Evolutionary conservation across 2,888 invertebrate species (phyloP).

Genomic region (Acanthosoma haemorrhoidale): DNA sequence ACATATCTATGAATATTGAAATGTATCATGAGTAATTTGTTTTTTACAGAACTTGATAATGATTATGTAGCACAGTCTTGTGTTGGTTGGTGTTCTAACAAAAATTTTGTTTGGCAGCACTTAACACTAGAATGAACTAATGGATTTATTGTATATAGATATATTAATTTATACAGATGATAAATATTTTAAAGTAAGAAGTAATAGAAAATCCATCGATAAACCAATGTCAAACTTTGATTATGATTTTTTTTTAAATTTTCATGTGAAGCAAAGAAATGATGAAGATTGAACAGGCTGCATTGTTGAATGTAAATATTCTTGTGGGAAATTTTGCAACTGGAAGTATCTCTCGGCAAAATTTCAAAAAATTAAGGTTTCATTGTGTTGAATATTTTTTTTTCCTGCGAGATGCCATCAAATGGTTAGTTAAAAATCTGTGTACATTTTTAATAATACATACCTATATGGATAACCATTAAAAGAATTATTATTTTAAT

Average conservation of each 20-base stretch:
- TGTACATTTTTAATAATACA: background rate
- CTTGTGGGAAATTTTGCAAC: constrained; percentile 22
- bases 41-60: too few relatives aligned
- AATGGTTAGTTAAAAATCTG: constrained; percentile 31
- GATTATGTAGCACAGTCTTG: too few relatives aligned
- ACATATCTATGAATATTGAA: too few relatives aligned
- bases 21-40: too few relatives aligned
- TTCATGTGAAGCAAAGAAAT: constrained; percentile 33
- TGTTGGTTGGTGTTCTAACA: too few relatives aligned
- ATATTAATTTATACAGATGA: too few relatives aligned
- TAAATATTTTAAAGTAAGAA: too few relatives aligned
- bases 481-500: background rate
- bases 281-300: constrained; percentile 28
- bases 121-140: too few relatives aligned
- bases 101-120: too few relatives aligned
- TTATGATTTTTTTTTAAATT: background rate
- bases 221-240: too few relatives aligned
- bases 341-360: background rate
- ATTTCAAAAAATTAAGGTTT: constrained; percentile 29
- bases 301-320: constrained; percentile 25
- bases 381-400: constrained; percentile 38
- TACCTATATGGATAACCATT: background rate
- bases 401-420: constrained; percentile 38
- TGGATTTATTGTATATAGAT: too few relatives aligned
- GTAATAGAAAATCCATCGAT: too few relatives aligned